Conservation (phyloP, 2,113 vertebrate species). For the Megaceryle torquata region DNA sequence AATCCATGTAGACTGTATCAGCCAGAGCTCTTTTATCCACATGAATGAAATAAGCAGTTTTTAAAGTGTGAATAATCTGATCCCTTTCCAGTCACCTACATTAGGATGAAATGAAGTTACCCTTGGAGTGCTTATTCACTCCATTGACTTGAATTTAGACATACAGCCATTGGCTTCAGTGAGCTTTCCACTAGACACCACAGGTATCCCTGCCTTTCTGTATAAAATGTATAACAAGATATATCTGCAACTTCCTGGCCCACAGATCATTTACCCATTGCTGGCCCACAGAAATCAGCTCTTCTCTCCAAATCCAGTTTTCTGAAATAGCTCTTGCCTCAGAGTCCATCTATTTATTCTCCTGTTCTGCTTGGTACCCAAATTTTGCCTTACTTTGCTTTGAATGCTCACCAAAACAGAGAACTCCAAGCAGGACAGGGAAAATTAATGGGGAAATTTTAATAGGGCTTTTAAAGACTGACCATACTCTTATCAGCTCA, state of each 20-base stretch:
- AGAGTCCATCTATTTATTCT: neutral
- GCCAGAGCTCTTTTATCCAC: neutral
- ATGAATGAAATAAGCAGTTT: neutral
- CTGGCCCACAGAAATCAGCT: neutral
- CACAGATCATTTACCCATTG: neutral
- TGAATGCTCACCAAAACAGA: neutral
- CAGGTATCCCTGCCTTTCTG: neutral
- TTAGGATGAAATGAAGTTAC: neutral
- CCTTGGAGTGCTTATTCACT: neutral
- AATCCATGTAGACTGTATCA: neutral
- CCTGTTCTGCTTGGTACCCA: neutral
- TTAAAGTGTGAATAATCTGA: conserved; percentile 26
- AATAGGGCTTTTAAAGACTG: neutral
- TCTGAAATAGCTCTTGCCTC: neutral
- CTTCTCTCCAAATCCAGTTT: neutral
- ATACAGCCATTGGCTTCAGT: neutral
- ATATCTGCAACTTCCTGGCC: neutral
- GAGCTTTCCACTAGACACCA: neutral
- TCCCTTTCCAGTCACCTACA: conserved; percentile 2
- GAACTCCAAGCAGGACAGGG: neutral
- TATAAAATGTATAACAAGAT: neutral
- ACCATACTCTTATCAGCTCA: neutral
- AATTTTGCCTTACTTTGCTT: neutral
- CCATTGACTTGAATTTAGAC: neutral
- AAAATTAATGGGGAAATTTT: neutral